phyloP scores from a whole-genome alignment of 2,113 vertebrate genomes.

The Indri indri region DNA sequence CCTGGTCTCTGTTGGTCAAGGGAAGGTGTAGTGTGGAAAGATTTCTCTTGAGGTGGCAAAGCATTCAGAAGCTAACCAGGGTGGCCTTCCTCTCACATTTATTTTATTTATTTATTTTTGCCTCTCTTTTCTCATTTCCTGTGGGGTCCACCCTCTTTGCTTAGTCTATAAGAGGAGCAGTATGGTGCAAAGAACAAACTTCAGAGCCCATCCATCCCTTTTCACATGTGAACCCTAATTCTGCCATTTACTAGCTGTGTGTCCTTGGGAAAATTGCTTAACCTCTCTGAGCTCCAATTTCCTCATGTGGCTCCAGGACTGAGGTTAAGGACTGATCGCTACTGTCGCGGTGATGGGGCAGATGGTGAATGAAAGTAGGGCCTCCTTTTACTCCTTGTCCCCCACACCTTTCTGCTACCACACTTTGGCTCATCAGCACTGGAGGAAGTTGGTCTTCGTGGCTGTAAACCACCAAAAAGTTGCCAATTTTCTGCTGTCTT shows the following conservation, averaged over 20 bases:
- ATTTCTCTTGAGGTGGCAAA: fast-evolving
- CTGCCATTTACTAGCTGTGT: background rate
- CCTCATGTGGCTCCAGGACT: background rate
- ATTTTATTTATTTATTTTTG: background rate
- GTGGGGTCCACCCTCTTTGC: background rate
- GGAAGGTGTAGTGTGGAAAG: background rate
- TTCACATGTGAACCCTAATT: background rate
- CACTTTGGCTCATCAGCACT: background rate
- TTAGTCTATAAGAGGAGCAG: background rate
- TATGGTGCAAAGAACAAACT: background rate
- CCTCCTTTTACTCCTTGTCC: no score
- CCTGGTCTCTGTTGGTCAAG: background rate
- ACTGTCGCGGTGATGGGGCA: background rate
- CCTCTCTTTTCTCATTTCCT: background rate
- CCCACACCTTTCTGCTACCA: background rate
- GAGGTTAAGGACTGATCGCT: background rate
- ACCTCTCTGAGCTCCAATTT: background rate
- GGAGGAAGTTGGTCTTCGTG: background rate
- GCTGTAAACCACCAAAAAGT: no score
- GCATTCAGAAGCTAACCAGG: background rate
- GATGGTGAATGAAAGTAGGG: no score
- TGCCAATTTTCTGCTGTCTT: background rate
- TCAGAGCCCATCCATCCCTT: background rate
- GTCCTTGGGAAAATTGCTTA: background rate
- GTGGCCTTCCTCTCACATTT: background rate